These are phyloP conservation scores for Dipodomys merriami DNA, from an alignment of 2,113 vertebrate genomes.

Conservation along the genomic window DNA sequence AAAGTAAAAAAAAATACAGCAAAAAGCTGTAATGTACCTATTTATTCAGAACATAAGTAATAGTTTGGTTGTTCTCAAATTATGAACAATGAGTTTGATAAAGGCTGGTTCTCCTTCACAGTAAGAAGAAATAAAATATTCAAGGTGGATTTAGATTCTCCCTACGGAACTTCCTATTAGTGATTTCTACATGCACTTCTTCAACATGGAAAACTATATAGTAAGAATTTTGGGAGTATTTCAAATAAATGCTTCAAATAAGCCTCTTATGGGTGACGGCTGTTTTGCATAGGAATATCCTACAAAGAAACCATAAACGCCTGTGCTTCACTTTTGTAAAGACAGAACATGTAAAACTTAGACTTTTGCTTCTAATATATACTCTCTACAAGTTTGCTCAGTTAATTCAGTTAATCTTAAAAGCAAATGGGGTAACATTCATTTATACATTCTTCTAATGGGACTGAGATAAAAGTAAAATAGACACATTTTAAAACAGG, in stretches of 20 bases:
- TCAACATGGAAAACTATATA: not conserved
- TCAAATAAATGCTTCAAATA: not conserved
- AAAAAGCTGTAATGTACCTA: constrained; percentile 47
- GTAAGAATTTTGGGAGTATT: not conserved
- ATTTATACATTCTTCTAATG: constrained; percentile 22
- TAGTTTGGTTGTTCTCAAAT: constrained; percentile 46
- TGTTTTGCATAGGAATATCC: not conserved
- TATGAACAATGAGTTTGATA: constrained; percentile 6
- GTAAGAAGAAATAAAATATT: constrained; percentile 9
- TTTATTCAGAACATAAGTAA: not conserved
- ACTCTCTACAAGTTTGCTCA: not conserved
- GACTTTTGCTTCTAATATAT: not conserved
- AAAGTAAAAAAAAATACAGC: constrained; percentile 26
- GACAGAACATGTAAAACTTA: not conserved
- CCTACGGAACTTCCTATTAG: not conserved
- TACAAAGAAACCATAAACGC: not conserved
- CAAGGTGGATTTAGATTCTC: not conserved
- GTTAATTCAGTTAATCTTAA: not conserved
- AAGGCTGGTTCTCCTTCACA: not conserved
- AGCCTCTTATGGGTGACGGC: not conserved
- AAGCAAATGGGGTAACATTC: not conserved
- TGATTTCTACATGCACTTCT: not conserved
- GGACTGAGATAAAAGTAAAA: not conserved
- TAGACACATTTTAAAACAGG: constrained; percentile 4
- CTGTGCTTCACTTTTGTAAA: constrained; percentile 23